phyloP scores from a whole-genome alignment of 1,140 invertebrate genomes.

The Uloborus diversus region DNA sequence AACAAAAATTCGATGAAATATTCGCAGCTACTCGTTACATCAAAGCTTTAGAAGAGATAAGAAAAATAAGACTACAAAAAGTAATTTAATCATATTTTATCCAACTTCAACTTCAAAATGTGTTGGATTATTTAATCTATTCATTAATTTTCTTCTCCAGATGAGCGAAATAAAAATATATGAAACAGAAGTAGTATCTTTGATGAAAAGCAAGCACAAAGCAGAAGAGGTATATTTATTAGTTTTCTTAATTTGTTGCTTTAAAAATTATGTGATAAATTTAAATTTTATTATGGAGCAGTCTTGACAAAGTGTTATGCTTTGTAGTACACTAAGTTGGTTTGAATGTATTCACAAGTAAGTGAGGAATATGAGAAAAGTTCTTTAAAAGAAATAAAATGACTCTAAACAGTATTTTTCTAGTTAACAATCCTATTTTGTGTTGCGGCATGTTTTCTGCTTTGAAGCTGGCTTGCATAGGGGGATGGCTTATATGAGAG shows the following conservation, averaged over 20 bases:
- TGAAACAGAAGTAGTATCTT: conserved; percentile 61
- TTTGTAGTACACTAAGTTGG: too few relatives aligned
- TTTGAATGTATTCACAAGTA: too few relatives aligned
- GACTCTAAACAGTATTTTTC: too few relatives aligned
- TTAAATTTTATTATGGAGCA: too few relatives aligned
- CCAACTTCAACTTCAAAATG: background rate
- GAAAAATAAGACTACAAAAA: conserved; percentile 76
- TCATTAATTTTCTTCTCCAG: conserved; percentile 17
- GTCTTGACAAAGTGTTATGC: too few relatives aligned
- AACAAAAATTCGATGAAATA: conserved; percentile 97
- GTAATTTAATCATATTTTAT: conserved; percentile 39
- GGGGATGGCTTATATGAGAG: too few relatives aligned
- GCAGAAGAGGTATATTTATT: conserved; percentile 60
- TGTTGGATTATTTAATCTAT: background rate
- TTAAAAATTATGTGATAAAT: background rate
- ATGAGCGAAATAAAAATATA: conserved; percentile 29
- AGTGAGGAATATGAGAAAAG: too few relatives aligned
- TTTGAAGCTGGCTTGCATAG: too few relatives aligned
- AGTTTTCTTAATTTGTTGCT: background rate
- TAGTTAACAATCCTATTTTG: too few relatives aligned
- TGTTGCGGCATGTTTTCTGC: too few relatives aligned
- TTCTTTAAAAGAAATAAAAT: too few relatives aligned
- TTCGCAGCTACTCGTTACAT: conserved; percentile 95
- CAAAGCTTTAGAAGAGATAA: conserved; percentile 86
- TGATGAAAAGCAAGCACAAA: conserved; percentile 64